A percentile compares a stretch with the other conserved stretches of the same genome.
Evolutionary conservation across 2,888 invertebrate genomes (phyloP).

Genomic region (Sminthurinus aureus): DNA sequence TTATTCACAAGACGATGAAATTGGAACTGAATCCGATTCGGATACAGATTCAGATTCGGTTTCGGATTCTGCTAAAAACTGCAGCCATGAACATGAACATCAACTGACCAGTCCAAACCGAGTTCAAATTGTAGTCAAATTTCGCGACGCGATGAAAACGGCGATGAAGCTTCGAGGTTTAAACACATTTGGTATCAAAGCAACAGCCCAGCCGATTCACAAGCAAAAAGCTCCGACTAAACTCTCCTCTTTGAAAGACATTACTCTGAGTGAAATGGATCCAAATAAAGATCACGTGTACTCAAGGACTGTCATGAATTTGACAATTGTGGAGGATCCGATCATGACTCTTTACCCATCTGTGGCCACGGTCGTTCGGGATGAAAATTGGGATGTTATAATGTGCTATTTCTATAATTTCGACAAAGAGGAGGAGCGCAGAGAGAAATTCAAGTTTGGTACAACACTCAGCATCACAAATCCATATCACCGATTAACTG

Average conservation of each 20-base stretch:
- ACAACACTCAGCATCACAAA: no score
- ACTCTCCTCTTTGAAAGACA: background rate
- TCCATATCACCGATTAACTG: background rate
- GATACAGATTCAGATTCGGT: no score
- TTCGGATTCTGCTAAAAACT: no score
- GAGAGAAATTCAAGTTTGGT: no score
- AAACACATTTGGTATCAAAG: background rate
- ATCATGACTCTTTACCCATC: no score
- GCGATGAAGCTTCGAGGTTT: background rate
- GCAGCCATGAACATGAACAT: no score
- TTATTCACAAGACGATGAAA: no score
- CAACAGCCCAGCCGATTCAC: background rate
- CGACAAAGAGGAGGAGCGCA: background rate
- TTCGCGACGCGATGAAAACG: background rate
- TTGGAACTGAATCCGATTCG: background rate
- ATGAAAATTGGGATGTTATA: background rate
- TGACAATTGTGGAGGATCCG: constrained; percentile 32
- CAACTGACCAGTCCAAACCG: background rate
- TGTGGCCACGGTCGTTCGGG: background rate
- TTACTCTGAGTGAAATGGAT: constrained; percentile 14
- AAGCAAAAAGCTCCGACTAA: background rate
- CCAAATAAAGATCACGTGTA: constrained; percentile 13
- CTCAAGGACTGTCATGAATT: background rate
- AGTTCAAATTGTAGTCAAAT: background rate
- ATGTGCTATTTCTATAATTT: background rate